phyloP scores from a whole-genome alignment of 2,888 invertebrate genomes.

The Callosobruchus maculatus region DNA sequence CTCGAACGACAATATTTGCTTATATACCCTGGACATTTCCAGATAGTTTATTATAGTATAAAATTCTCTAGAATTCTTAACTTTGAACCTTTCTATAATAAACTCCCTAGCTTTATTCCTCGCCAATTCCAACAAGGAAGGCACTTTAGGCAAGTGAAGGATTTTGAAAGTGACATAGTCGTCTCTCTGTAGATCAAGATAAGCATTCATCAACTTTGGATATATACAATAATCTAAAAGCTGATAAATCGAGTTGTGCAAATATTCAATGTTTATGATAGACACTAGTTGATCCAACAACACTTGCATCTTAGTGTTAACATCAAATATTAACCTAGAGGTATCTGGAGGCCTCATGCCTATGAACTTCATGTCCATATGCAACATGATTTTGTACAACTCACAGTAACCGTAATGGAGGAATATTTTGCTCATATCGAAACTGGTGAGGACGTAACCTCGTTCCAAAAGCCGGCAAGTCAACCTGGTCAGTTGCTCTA shows the following conservation, averaged over 20 bases:
- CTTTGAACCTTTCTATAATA: conserved; percentile 22
- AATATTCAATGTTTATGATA: conserved; percentile 18
- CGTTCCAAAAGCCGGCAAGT: conserved; percentile 21
- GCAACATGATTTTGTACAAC: conserved; percentile 26
- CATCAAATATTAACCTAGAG: conserved; percentile 24
- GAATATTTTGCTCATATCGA: conserved; percentile 25
- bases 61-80: conserved; percentile 25
- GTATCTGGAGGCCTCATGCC: conserved; percentile 17
- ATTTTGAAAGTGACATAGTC: conserved; percentile 23
- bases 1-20: conserved; percentile 32
- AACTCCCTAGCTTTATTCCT: conserved; percentile 30
- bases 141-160: conserved; percentile 22
- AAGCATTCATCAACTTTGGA: conserved; percentile 18
- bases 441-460: conserved; percentile 20
- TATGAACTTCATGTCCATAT: conserved; percentile 27
- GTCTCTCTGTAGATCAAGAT: conserved; percentile 17
- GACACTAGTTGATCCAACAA: conserved; percentile 18
- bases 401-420: conserved; percentile 27
- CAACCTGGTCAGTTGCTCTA: conserved; percentile 21
- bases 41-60: conserved; percentile 26
- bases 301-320: conserved; percentile 11
- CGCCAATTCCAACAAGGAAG: conserved; percentile 33
- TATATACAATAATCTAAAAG: conserved; percentile 24
- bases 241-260: conserved; percentile 22
- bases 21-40: conserved; percentile 24